A percentile compares a stretch with the other conserved stretches of the same genome.
phyloP scores from a whole-genome alignment of 1,140 invertebrate genomes.

The Orius laevigatus region DNA sequence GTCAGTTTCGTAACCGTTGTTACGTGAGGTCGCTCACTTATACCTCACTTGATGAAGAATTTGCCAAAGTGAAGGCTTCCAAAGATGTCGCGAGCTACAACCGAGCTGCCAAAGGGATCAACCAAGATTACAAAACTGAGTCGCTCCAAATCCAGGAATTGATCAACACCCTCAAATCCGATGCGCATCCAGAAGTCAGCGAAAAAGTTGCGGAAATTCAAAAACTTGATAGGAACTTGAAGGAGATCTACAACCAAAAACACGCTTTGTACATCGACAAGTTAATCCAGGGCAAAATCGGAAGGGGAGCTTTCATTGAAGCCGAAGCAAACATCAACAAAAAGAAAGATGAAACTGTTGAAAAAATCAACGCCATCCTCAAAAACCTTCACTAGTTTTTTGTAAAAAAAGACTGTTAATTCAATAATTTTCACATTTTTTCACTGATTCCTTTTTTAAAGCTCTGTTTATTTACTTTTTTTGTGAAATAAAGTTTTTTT shows the following conservation, averaged over 20 bases:
- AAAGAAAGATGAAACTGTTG: slow-evolving; percentile 47
- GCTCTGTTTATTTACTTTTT: not conserved
- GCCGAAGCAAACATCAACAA: slow-evolving; percentile 36
- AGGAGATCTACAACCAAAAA: slow-evolving; percentile 33
- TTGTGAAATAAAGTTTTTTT: not conserved
- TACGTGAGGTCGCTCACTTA: slow-evolving; percentile 44
- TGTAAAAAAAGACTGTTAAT: not conserved
- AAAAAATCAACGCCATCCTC: slow-evolving; percentile 45
- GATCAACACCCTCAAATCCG: slow-evolving; percentile 40
- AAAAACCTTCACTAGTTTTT: slow-evolving; percentile 28
- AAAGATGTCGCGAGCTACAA: slow-evolving; percentile 40
- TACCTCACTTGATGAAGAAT: slow-evolving; percentile 43
- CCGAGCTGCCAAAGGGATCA: slow-evolving; percentile 39
- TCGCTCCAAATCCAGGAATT: slow-evolving; percentile 39
- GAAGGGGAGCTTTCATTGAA: slow-evolving; percentile 45
- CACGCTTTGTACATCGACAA: slow-evolving; percentile 44
- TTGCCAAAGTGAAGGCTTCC: slow-evolving; percentile 42
- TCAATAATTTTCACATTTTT: not conserved
- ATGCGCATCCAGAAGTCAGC: slow-evolving; percentile 39
- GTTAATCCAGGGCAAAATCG: slow-evolving; percentile 45
- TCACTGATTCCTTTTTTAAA: not conserved
- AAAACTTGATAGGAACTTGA: slow-evolving; percentile 35
- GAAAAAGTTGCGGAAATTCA: slow-evolving; percentile 49
- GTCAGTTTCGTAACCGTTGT: slow-evolving; percentile 40
- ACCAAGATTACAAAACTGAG: slow-evolving; percentile 44